Percentiles rank a stretch among this genome's conserved stretches.
Conservation (phyloP, 2,113 vertebrate genomes). For the Oncorhynchus masou region DNA sequence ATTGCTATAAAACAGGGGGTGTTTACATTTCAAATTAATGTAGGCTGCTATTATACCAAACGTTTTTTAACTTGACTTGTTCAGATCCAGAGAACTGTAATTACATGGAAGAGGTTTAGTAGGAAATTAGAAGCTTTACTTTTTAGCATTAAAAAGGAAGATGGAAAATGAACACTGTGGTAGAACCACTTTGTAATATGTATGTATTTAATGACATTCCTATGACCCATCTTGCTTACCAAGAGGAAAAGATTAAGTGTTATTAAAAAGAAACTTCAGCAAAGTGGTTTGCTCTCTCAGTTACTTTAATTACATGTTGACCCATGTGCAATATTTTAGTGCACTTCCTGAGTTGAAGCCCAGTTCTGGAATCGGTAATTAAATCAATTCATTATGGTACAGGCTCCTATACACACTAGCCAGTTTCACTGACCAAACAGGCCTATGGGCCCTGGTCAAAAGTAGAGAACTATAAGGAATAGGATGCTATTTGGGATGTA, state of each 20-base stretch:
- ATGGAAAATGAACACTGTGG: background rate
- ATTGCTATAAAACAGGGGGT: conserved; percentile 31
- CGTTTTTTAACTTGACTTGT: conserved; percentile 10
- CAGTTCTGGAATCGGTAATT: background rate
- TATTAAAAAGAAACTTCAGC: background rate
- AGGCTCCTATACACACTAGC: background rate
- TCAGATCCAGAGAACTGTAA: conserved; percentile 27
- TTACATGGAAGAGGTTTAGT: conserved; percentile 31
- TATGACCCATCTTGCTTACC: background rate
- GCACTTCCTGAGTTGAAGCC: background rate
- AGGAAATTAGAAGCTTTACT: conserved; percentile 27
- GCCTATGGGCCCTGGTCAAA: too few relatives aligned
- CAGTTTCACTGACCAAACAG: background rate
- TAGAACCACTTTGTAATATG: background rate
- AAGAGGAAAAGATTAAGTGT: background rate
- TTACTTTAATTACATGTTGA: conserved; percentile 5
- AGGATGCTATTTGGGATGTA: too few relatives aligned
- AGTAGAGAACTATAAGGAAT: too few relatives aligned
- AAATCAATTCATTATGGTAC: background rate
- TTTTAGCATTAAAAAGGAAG: conserved; percentile 15
- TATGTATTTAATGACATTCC: background rate
- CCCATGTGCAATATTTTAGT: background rate
- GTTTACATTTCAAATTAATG: conserved; percentile 29
- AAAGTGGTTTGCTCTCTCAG: background rate
- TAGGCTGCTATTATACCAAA: conserved; percentile 31